phyloP scores from a whole-genome alignment of 2,888 invertebrate species.

The Volucella bombylans region DNA sequence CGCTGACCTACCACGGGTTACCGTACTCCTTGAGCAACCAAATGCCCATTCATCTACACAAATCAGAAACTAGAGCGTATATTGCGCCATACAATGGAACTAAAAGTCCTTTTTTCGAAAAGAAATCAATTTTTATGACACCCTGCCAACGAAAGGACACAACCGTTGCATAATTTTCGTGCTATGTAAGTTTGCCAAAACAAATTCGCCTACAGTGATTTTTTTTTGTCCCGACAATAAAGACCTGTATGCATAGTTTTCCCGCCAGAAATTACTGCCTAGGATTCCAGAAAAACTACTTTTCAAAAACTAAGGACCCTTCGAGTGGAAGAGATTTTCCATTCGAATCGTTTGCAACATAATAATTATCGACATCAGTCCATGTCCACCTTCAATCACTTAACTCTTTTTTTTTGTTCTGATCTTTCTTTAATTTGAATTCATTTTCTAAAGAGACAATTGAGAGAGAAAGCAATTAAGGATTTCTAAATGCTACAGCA shows the following conservation, averaged over 20 bases:
- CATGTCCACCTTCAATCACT: slow-evolving; percentile 28
- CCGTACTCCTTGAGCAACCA: slow-evolving; percentile 37
- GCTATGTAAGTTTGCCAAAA: slow-evolving; percentile 16
- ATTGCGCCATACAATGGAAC: slow-evolving; percentile 2
- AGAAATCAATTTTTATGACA: slow-evolving; percentile 32
- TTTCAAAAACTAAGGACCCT: neutral
- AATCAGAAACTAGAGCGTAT: slow-evolving; percentile 34
- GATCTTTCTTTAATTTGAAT: slow-evolving; percentile 1
- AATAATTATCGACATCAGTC: slow-evolving; percentile 4
- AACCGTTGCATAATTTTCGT: slow-evolving; percentile 38
- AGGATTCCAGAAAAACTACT: neutral
- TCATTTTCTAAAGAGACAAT: neutral
- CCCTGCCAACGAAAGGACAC: slow-evolving; percentile 8
- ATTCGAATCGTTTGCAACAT: neutral
- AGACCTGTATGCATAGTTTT: neutral
- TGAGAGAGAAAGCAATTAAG: slow-evolving; percentile 14
- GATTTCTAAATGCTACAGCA: slow-evolving; percentile 21
- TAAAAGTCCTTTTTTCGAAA: slow-evolving; percentile 21
- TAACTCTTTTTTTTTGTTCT: slow-evolving; percentile 30
- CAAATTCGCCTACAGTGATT: neutral
- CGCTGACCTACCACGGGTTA: slow-evolving; percentile 49
- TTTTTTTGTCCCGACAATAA: neutral
- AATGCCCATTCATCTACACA: slow-evolving; percentile 2
- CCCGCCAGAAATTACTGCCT: slow-evolving; percentile 23
- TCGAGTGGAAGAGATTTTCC: too few species aligned